phyloP scores from a whole-genome alignment of 2,113 vertebrate genomes.

The Heliornis fulica region DNA sequence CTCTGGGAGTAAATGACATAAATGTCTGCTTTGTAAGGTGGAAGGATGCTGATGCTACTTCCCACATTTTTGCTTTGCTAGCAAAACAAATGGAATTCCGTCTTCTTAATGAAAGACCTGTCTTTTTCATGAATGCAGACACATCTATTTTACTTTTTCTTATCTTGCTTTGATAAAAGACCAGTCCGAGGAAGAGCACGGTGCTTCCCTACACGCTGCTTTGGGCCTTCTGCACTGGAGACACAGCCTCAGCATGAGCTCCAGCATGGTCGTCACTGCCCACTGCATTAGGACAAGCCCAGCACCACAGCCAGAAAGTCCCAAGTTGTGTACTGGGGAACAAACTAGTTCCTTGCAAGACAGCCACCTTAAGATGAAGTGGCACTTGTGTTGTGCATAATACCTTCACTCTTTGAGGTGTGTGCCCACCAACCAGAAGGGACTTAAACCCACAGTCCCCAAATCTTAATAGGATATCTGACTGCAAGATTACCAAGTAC shows the following conservation, averaged over 20 bases:
- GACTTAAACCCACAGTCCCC: not conserved
- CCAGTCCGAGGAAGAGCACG: not conserved
- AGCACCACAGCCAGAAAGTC: too few relatives aligned
- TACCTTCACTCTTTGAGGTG: not conserved
- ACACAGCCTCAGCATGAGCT: not conserved
- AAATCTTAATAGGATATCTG: not conserved
- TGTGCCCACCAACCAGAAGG: not conserved
- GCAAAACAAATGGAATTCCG: not conserved
- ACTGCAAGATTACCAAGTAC: not conserved
- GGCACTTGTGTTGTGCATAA: not conserved
- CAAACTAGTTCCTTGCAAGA: not conserved
- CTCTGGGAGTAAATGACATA: not conserved
- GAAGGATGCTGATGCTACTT: not conserved
- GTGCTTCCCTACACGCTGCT: too few relatives aligned
- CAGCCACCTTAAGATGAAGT: not conserved
- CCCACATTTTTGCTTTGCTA: not conserved
- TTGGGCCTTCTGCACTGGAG: not conserved
- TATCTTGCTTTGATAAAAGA: not conserved
- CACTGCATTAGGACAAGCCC: accelerated
- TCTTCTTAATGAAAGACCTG: not conserved
- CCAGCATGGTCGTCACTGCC: accelerated
- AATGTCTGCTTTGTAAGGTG: not conserved
- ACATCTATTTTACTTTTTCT: not conserved
- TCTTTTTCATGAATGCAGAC: not conserved
- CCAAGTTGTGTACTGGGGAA: accelerated